A percentile compares a stretch with the other conserved stretches of the same genome.
Evolutionary conservation across 2,888 invertebrate species (phyloP).

Genomic region (Linnaemya vulpina): DNA sequence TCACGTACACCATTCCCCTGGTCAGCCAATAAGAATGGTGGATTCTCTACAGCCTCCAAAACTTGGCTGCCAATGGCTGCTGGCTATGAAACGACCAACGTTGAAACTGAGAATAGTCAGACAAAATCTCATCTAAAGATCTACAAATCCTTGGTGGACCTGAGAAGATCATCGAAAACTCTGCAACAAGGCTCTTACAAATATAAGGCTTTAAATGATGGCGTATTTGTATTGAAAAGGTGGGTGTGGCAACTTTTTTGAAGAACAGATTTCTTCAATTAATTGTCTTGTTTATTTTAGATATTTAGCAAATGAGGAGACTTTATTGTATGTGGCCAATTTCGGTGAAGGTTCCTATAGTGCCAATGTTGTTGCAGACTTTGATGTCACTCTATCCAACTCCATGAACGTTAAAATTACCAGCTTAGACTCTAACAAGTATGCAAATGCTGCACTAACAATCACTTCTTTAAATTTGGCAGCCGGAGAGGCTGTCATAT

Average conservation of each 20-base stretch:
- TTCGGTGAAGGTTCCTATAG: constrained; percentile 72
- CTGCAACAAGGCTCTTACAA: constrained; percentile 77
- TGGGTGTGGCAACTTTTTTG: constrained; percentile 57
- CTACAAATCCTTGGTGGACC: constrained; percentile 84
- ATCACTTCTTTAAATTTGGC: constrained; percentile 32
- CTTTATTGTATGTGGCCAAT: constrained; percentile 77
- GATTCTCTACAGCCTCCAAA: constrained; percentile 78
- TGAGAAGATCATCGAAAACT: constrained; percentile 78
- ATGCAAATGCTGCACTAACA: constrained; percentile 46
- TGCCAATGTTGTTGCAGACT: constrained; percentile 72
- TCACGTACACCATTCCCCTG: constrained; percentile 86
- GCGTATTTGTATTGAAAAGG: constrained; percentile 79
- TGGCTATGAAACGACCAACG: constrained; percentile 85
- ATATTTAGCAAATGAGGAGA: constrained; percentile 73
- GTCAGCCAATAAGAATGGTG: constrained; percentile 81
- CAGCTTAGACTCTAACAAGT: constrained; percentile 67
- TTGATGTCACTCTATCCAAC: constrained; percentile 67
- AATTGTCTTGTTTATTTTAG: constrained; percentile 15
- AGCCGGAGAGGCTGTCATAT: constrained; percentile 69
- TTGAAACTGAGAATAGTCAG: constrained; percentile 83
- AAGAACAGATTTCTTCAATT: background rate
- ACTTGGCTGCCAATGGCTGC: constrained; percentile 83
- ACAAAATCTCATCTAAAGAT: constrained; percentile 85
- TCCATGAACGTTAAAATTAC: constrained; percentile 66
- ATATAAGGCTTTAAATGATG: constrained; percentile 76